Evolutionary conservation across 2,888 invertebrate species (phyloP), one percentile per base, ranked within the genome.

Genomic region (Lasioglossum vierecki): DNA sequence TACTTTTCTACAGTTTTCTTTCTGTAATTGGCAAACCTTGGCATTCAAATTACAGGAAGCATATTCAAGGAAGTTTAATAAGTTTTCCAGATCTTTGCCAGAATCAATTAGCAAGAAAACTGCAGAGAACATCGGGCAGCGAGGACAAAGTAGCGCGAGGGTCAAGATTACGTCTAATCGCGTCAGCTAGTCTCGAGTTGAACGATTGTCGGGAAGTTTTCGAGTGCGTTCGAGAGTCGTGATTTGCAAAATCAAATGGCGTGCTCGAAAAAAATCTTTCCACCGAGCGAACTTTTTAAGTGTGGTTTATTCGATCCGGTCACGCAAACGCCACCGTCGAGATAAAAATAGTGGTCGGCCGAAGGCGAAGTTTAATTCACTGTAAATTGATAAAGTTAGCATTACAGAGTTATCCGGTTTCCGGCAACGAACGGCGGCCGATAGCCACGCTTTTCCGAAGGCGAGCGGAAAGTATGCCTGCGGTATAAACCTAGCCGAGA

Each of bases 321-420:
- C 77, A 77, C 77, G 77, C 68, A 9, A 39, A 4, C 22, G 9
- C 22, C 39, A 30, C 35, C 15, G 22, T 5, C 26, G 6, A n/a
- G 68, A 53, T 53, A 77, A 77, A 68, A 77, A 68, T 68, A 53
- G 49, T 68, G 49, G 39, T 49, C 39, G 63, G n/a, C 15, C 46
- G 41, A 76, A 76, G 30, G 44, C 60, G 44, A 76, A 66, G 49
- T 46, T 76, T 76, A 76, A 76, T 77, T 70, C 70, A 49, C 53
- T 53, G 53, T 70, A 70, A 70, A 77, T 53, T 77, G 77, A 77
- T 53, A 77, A 77, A 68, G 70, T 70, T 74, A 74, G 13, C 73
- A 15, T 74, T 70, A 68, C 53, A 8, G 22, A 18, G 53, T 76
- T 76, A 46, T 49, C 66, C 66, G 35, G 30, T 76, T 76, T 76